Conservation (phyloP, 2,113 vertebrate species). For the Sphaerodactylus townsendi region DNA sequence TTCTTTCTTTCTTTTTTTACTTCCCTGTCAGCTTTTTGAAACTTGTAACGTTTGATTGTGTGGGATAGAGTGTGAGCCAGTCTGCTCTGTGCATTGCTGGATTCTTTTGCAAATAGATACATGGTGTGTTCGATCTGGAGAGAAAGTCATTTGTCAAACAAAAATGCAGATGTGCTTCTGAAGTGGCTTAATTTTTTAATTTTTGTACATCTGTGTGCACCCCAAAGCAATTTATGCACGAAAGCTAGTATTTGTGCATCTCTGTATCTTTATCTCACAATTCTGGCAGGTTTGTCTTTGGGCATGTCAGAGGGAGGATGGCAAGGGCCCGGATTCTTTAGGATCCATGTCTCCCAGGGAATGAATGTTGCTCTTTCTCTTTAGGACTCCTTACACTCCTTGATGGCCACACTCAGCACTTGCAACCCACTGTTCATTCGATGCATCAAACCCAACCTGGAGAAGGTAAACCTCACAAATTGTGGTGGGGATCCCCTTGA, state of each 20-base stretch:
- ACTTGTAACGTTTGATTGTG: not conserved
- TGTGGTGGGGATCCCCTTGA: not conserved
- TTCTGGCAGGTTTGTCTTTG: not conserved
- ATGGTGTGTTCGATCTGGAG: not conserved
- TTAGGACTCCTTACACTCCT: constrained; percentile 90
- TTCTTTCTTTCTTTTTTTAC: too few species aligned
- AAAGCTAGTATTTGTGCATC: not conserved
- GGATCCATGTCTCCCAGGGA: not conserved
- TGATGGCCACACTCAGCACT: constrained; percentile 89
- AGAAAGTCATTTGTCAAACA: not conserved
- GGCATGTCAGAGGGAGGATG: not conserved
- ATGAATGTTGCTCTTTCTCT: constrained; percentile 37
- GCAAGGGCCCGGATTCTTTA: not conserved
- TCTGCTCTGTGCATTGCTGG: not conserved
- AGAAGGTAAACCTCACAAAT: constrained; percentile 78
- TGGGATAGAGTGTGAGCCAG: not conserved
- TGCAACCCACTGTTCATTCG: constrained; percentile 94
- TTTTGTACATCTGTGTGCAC: not conserved
- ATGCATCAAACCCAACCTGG: constrained; percentile 93
- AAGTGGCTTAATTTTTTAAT: not conserved
- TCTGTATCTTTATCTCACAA: not conserved
- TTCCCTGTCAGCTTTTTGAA: not conserved
- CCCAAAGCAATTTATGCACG: not conserved
- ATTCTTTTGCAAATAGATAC: not conserved
- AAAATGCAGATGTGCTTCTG: not conserved